Evolutionary conservation across 2,888 invertebrate genomes (phyloP).

Genomic region (Oscheius myriophilus): DNA sequence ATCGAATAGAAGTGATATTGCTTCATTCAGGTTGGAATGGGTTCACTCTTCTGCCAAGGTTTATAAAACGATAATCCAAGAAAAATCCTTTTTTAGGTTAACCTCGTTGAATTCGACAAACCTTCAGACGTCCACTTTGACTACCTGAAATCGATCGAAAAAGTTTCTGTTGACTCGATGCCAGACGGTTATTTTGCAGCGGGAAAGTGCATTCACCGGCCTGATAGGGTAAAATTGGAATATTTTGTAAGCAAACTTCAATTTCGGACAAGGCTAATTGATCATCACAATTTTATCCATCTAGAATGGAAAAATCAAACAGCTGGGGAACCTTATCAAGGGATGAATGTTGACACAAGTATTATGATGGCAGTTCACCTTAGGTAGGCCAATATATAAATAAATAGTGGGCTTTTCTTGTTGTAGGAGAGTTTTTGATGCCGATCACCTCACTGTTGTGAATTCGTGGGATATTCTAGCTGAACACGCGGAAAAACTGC

Average conservation of each 20-base stretch:
- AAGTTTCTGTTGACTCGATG: slow-evolving; percentile 4
- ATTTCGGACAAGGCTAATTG: too few species aligned
- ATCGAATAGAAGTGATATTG: not conserved
- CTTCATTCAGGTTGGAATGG: slow-evolving; percentile 16
- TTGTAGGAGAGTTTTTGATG: too few species aligned
- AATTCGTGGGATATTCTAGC: too few species aligned
- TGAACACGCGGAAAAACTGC: too few species aligned
- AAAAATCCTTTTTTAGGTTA: slow-evolving; percentile 4
- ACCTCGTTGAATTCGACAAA: not conserved
- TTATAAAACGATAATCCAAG: not conserved
- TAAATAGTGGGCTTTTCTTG: too few species aligned
- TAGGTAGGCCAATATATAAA: not conserved
- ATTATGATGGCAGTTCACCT: too few species aligned
- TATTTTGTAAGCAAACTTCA: not conserved
- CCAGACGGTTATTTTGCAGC: not conserved
- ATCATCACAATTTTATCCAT: too few species aligned
- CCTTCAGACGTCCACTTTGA: slow-evolving; percentile 16
- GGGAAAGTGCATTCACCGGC: slow-evolving; percentile 15
- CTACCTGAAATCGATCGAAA: not conserved
- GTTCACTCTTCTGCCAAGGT: slow-evolving; percentile 3
- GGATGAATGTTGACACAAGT: too few species aligned
- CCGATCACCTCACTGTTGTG: too few species aligned
- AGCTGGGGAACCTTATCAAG: too few species aligned
- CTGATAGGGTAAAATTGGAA: slow-evolving; percentile 2
- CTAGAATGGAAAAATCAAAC: too few species aligned